Base-by-base conservation (phyloP, 2,888 invertebrate genomes). In the Eudemis profundana region DNA sequence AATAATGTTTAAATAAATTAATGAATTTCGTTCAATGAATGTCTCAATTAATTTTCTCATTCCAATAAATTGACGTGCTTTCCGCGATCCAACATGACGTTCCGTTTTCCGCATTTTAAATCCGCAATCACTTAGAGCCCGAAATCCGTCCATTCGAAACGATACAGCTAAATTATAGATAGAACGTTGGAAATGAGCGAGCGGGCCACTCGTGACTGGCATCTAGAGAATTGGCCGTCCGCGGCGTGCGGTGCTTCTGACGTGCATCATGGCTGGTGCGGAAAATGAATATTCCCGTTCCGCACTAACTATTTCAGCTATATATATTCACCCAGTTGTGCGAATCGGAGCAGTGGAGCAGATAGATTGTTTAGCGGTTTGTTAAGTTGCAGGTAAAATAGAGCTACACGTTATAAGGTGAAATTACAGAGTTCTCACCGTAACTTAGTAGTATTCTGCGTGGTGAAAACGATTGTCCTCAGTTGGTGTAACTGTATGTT, bases 171-270 rank as follows among this genome's bases (percentile, higher is more conserved):
- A 54, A 54, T 56, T 56, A 29, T 17, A 47, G 23, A 21, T 23
- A 56, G 54, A 29, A 29, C 27, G 54, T 42, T 14, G n/a, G 19
- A 29, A 44, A 56, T 36, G 33, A 46, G 7, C 17, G 19, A 33
- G 46, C 33, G 33, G 10, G 33, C 33, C 33, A 40, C 23, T 54
- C 53, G 23, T 36, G 36, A 47, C 33, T 46, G 57, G 46, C 57
- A 29, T 59, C 46, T 44, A 36, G 36, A 44, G 40, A 54, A 64
- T 64, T 64, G 57, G 46, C 57, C 64, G 51, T 29, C 46, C 57
- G 14, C 21, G 47, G 44, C 29, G 59, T 49, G 42, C 38, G 15
- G 36, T 61, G 53, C 38, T 23, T 62, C 44, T 54, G 53, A 62
- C 51, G 36, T 38, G 33, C 33, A 19, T 4, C 40, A 5, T 3